Percentiles rank a stretch among this genome's conserved stretches.
phyloP scores from a whole-genome alignment of 2,888 invertebrate genomes.

The Gymnosoma rotundatum region DNA sequence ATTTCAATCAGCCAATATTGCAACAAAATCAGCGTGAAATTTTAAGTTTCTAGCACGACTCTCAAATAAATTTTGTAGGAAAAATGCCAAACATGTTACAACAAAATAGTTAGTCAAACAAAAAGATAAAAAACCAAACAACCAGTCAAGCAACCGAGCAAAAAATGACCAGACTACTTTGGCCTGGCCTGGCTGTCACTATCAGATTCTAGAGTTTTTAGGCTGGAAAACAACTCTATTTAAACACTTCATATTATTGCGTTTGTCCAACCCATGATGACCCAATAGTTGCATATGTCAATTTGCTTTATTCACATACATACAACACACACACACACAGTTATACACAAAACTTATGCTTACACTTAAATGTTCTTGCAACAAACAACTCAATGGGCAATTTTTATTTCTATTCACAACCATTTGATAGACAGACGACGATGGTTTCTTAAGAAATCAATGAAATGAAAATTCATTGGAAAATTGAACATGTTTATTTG shows the following conservation, averaged over 20 bases:
- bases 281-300: conserved; percentile 70
- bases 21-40: conserved; percentile 71
- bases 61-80: conserved; percentile 73
- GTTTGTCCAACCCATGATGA: conserved; percentile 68
- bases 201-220: conserved; percentile 58
- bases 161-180: conserved; percentile 36
- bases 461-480: conserved; percentile 70
- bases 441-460: conserved; percentile 69
- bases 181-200: conserved; percentile 13
- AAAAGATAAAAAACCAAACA: not conserved
- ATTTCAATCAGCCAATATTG: conserved; percentile 79
- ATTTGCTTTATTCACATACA: conserved; percentile 50
- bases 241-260: conserved; percentile 57
- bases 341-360: not conserved
- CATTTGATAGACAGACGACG: conserved; percentile 60
- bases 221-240: conserved; percentile 72
- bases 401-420: conserved; percentile 57
- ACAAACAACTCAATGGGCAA: conserved; percentile 39
- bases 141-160: conserved; percentile 10
- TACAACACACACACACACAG: no score
- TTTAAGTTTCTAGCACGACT: conserved; percentile 66
- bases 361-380: conserved; percentile 8
- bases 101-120: conserved; percentile 32
- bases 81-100: conserved; percentile 69
- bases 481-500: conserved; percentile 60